Base-by-base conservation (phyloP, 92 coral and sea anemone species). In the Actinostola sp. region DNA sequence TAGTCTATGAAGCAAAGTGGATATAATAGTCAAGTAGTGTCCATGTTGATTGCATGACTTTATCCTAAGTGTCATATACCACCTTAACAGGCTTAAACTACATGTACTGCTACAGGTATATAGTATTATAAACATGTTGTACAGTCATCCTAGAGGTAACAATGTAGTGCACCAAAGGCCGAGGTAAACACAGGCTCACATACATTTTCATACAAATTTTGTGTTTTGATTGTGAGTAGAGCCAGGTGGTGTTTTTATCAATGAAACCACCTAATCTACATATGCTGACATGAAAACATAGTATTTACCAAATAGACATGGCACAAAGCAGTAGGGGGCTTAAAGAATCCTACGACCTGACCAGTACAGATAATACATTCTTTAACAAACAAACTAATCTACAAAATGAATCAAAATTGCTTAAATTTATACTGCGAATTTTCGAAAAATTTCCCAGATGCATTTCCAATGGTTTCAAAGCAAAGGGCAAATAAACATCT, bases 191-290 rank as follows among this genome's bases (percentile, higher is more conserved):
- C n/a, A n/a, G n/a, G n/a, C n/a, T n/a, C n/a, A n/a, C n/a, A n/a
- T 29, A 7, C 14, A 30, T 27, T 14, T 27, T 27, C 36, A 57
- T 57, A 1, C 38, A 3, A 31, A n/a, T 48, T 48, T 45, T 64
- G 2, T 48, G 61, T 19, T 67, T 28, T 50, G 7, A 67, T 29
- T 49, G 13, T 13, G 32, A 17, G 21, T 25, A 17, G 12, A 42
- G 69, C 69, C 69, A 72, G 79, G 69, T 72, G 79, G 69, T 61
- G 69, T 60, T 72, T 59, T 72, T 60, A 72, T 72, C 79, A 59
- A 12, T 41, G 35, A 32, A 71, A 31, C 76, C 60, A 54, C 64
- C 41, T 54, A 34, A 72, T 72, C 69, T 72, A 33, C 79, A 72
- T 72, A 72, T 61, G 52, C 35, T 59, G 79, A 72, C 59, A 72